Conservation (phyloP, 2,113 vertebrate genomes). For the Peucedramus taeniatus region DNA sequence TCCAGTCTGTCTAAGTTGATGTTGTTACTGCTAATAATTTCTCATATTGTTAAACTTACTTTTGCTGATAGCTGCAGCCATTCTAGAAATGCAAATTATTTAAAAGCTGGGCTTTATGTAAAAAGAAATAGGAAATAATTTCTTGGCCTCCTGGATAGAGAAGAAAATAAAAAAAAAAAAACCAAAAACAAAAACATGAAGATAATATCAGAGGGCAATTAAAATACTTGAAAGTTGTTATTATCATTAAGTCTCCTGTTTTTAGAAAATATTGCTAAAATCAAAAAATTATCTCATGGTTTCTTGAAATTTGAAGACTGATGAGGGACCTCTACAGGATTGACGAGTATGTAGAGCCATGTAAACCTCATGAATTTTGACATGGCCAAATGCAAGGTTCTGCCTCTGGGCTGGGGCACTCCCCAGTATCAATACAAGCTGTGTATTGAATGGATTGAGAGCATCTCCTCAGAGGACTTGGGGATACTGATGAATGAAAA, state of each 20-base stretch:
- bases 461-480: neutral
- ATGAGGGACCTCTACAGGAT: neutral
- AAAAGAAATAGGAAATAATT: neutral
- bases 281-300: rapidly evolving
- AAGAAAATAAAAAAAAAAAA: neutral
- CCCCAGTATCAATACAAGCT: neutral
- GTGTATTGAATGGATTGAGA: neutral
- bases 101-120: neutral
- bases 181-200: no score
- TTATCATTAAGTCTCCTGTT: neutral
- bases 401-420: neutral
- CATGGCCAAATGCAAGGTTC: neutral
- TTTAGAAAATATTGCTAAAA: neutral
- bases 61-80: neutral
- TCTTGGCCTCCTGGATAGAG: neutral
- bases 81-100: neutral
- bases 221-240: neutral
- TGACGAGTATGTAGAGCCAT: neutral
- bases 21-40: neutral
- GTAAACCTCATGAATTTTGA: neutral
- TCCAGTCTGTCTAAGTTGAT: neutral
- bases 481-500: neutral
- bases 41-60: neutral
- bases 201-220: neutral
- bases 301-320: neutral